Percentiles rank a stretch among this genome's conserved stretches.
Evolutionary conservation across 2,797 vertebrate species (phyloP).

Genomic region (Lepidocolaptes lacrymiger): DNA sequence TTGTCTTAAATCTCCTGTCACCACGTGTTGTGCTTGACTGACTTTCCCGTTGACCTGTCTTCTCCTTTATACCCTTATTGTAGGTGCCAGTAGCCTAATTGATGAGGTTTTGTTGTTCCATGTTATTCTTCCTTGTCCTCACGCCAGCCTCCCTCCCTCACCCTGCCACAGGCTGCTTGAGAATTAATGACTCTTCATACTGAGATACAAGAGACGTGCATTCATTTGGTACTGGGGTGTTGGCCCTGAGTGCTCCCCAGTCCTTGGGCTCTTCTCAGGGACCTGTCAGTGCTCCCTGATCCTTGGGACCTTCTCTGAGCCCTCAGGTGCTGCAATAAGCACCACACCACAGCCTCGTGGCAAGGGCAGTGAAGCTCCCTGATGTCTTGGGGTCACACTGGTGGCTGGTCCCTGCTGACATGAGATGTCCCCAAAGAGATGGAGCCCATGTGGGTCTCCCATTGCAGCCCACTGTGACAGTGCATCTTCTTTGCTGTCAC

Average conservation of each 20-base stretch:
- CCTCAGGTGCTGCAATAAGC: rapidly evolving
- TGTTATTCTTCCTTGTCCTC: background rate
- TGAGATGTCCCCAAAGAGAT: background rate
- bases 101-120: background rate
- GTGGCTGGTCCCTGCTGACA: background rate
- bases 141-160: background rate
- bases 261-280: background rate
- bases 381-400: background rate
- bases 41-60: background rate
- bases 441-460: rapidly evolving
- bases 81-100: background rate
- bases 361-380: background rate
- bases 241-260: background rate
- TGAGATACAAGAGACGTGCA: background rate
- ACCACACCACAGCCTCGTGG: background rate
- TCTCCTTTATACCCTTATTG: background rate
- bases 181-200: background rate
- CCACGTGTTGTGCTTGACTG: background rate
- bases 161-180: background rate
- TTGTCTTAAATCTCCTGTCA: background rate
- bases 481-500: constrained; percentile 1
- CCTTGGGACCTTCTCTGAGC: background rate
- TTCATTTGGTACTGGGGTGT: rapidly evolving
- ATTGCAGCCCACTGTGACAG: background rate
- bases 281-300: background rate